Evolutionary conservation across 2,888 invertebrate species (phyloP).

Genomic region (Cheiracanthium punctorium): DNA sequence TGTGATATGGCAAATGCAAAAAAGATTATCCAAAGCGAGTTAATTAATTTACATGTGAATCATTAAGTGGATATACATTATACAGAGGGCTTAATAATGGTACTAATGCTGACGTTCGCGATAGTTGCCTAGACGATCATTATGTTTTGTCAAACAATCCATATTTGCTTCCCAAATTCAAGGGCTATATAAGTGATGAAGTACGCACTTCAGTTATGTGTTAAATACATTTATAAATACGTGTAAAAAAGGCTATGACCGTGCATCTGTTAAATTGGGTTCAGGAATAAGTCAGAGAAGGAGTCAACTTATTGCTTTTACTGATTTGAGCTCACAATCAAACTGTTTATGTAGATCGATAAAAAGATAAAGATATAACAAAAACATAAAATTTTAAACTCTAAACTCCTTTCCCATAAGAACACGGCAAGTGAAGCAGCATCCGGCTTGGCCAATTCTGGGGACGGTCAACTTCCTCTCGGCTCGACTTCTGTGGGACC

Average conservation of each 20-base stretch:
- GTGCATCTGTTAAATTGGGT: neutral
- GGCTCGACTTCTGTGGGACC: no score
- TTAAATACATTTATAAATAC: neutral
- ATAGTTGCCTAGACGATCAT: neutral
- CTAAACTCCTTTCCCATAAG: no score
- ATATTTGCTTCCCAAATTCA: neutral
- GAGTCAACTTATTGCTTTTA: no score
- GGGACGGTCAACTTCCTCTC: no score
- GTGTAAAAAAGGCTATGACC: neutral
- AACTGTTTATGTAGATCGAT: no score
- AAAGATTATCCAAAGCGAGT: slow-evolving; percentile 5
- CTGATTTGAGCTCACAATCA: no score
- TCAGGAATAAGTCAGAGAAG: neutral
- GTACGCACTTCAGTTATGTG: neutral
- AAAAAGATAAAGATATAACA: no score
- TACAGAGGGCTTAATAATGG: neutral
- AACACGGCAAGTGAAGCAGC: no score
- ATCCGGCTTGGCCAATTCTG: no score
- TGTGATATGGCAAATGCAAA: neutral
- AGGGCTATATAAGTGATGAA: neutral
- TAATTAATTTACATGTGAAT: neutral
- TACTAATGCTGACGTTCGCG: neutral
- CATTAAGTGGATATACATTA: neutral
- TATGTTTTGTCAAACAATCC: neutral
- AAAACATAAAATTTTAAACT: no score